These are phyloP conservation scores for Siderastrea radians DNA, from an alignment of 92 coral and sea anemone genomes.

Conservation along the genomic window DNA sequence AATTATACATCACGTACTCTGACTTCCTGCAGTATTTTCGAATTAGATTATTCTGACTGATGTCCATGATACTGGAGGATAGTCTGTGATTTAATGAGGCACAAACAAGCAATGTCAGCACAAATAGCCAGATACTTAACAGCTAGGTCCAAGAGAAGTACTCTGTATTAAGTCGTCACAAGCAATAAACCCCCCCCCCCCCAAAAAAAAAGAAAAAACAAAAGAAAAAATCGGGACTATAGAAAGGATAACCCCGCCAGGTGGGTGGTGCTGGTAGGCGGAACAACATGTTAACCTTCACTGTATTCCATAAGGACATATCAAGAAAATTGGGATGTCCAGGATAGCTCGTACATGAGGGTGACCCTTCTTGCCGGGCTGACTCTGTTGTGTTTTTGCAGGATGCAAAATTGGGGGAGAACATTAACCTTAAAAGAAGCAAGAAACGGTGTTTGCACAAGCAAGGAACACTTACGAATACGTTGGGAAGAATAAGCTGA, in stretches of 20 bases:
- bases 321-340: too few species aligned
- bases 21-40: conserved; percentile 65
- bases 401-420: not conserved
- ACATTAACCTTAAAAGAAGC: not conserved
- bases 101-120: not conserved
- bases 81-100: conserved; percentile 42
- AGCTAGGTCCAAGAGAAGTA: too few species aligned
- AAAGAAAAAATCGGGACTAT: not conserved
- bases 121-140: too few species aligned
- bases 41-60: conserved; percentile 75
- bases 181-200: too few species aligned
- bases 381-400: too few species aligned
- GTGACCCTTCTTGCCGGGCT: too few species aligned
- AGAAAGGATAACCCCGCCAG: too few species aligned
- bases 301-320: too few species aligned
- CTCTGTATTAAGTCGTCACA: too few species aligned
- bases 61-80: conserved; percentile 81
- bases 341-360: too few species aligned
- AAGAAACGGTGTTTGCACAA: not conserved
- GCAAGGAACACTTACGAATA: conserved; percentile 80
- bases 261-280: too few species aligned
- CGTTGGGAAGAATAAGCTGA: conserved; percentile 87
- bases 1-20: not conserved
- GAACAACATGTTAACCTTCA: too few species aligned
- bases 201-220: not conserved